These are phyloP conservation scores for Poecilia latipinna DNA, from an alignment of 2,113 vertebrate species.

Conservation along the genomic window DNA sequence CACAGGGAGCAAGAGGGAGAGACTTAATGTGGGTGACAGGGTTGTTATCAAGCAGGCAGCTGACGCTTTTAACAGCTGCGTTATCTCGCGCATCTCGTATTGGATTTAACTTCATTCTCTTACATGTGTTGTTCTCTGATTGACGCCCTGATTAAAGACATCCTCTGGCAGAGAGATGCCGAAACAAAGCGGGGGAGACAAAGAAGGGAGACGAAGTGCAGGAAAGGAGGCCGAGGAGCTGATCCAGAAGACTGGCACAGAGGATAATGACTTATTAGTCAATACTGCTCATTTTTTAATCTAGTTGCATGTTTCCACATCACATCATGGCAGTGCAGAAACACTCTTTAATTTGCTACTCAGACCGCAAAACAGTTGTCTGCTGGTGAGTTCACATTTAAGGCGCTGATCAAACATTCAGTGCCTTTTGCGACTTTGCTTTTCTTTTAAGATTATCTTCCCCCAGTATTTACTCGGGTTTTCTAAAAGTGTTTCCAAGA, in stretches of 20 bases:
- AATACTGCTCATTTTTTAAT: background rate
- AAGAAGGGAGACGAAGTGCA: background rate
- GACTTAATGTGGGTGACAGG: slow-evolving; percentile 63
- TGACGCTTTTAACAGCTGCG: slow-evolving; percentile 71
- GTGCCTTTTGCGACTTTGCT: background rate
- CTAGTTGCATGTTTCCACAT: background rate
- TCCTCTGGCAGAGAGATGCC: slow-evolving; percentile 48
- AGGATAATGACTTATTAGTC: slow-evolving; percentile 10
- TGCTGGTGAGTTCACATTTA: background rate
- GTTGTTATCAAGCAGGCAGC: slow-evolving; percentile 67
- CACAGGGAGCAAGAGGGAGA: slow-evolving; percentile 1
- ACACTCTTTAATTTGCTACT: background rate
- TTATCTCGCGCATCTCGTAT: slow-evolving; percentile 73
- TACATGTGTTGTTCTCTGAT: slow-evolving; percentile 56
- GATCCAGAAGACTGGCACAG: slow-evolving; percentile 4
- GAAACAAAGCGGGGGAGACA: slow-evolving; percentile 8
- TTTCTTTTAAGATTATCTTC: background rate
- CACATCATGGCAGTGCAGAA: slow-evolving; percentile 2
- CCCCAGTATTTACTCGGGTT: background rate
- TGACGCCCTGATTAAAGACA: slow-evolving; percentile 74
- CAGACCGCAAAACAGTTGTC: background rate
- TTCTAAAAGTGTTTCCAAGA: background rate
- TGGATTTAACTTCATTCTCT: slow-evolving; percentile 74
- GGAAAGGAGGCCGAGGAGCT: background rate
- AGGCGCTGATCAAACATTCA: background rate